Conservation (phyloP, 1,140 invertebrate genomes). For the Conopomorpha cramerella region DNA sequence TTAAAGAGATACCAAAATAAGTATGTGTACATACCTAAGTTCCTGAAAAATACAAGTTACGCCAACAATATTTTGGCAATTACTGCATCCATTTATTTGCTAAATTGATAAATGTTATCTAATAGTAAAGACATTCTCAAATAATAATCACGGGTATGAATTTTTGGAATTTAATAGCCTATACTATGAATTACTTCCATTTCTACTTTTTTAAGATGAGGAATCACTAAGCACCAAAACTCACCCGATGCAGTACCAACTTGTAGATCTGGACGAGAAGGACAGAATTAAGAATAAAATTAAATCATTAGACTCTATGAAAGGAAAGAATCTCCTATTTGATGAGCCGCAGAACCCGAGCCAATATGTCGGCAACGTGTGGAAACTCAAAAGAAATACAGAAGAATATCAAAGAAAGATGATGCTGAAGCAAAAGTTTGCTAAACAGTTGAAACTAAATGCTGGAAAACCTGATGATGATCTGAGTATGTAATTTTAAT, state of each 20-base stretch:
- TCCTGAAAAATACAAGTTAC: no score
- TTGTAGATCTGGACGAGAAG: constrained; percentile 34
- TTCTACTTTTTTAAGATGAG: neutral
- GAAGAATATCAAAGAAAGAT: constrained; percentile 26
- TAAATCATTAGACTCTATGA: constrained; percentile 41
- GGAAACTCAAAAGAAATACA: constrained; percentile 23
- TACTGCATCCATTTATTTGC: no score
- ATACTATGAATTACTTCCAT: neutral
- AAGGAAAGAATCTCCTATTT: constrained; percentile 38
- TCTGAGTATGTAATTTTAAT: no score
- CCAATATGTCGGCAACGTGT: constrained; percentile 26
- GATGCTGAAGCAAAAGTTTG: constrained; percentile 33
- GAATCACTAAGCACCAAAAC: neutral
- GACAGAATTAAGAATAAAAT: constrained; percentile 44
- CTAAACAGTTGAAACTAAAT: no score
- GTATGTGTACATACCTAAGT: no score
- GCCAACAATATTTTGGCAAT: no score
- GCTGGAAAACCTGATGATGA: no score
- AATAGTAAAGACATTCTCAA: neutral
- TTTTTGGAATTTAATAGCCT: neutral
- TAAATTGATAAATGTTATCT: neutral
- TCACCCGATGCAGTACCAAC: constrained; percentile 18
- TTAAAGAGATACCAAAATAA: no score
- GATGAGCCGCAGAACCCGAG: constrained; percentile 22
- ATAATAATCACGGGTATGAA: neutral